Base-by-base conservation (phyloP, 2,113 vertebrate genomes). In the Dipodomys ordii region DNA sequence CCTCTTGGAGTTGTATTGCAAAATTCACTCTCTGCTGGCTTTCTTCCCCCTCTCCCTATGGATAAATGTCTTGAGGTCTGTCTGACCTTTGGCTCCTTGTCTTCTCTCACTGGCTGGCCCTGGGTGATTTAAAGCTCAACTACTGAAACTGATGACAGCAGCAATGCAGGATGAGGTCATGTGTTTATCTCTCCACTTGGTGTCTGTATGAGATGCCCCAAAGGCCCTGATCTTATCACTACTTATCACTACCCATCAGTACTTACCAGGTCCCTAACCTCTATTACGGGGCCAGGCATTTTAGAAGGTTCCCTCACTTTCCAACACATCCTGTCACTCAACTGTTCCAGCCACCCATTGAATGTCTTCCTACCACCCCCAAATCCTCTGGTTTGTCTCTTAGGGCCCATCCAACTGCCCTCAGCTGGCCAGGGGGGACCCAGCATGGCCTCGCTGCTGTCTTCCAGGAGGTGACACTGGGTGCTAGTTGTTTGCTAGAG, bases 1-100 rank as follows among this genome's bases (percentile, higher is more conserved):
- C 53, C 20, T 16, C 44, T 88, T 87, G 71, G 9, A 78, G 53
- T 22, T 35, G 62, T 65, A 27, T n/a, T 76, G 30, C 72, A 76
- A 83, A 91, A 67, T 27, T 82, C 22, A 16, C 1, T 23, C 67
- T 90, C 68, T 60, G 27, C n/a, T 22, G 20, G 22, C n/a, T 87
- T 64, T 57, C 39, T 39, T 46, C 39, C 77, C 78, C 6, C 39
- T 65, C 71, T 39, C 28, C n/a, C 27, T 74, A 76, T 44, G 46
- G 69, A 83, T 88, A 78, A 32, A 69, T 3, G 4, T n/a, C 77
- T 28, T 13, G 44, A 46, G 27, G 30, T 39, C 72, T 89, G 92
- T 39, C 72, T 89, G 92, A 83, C 39, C 28, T 82, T 65, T 44
- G 86, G 28, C 65, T 92, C 79, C 53, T 68, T 87, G 46, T 27